phyloP scores from a whole-genome alignment of 2,888 invertebrate species.

The Dendrolimus pini region DNA sequence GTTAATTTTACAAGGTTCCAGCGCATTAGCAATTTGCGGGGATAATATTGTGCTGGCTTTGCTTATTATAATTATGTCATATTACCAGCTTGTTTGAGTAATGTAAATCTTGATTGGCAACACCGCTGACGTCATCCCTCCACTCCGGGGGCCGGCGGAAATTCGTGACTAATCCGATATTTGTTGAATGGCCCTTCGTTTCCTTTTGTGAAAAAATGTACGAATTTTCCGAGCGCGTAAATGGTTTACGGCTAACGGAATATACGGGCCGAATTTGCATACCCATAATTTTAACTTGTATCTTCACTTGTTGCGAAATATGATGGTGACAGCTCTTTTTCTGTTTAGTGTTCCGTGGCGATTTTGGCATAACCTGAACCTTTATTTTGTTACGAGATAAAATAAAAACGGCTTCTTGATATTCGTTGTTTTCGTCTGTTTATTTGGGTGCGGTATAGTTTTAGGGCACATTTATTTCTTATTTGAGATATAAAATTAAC shows the following conservation, averaged over 20 bases:
- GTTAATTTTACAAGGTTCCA: too few species aligned
- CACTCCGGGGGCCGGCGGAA: constrained; percentile 1
- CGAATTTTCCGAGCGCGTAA: constrained; percentile 4
- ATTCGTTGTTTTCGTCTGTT: too few species aligned
- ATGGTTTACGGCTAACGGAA: constrained; percentile 4
- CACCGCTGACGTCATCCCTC: background rate
- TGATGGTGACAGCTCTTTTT: background rate
- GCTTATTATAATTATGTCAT: background rate
- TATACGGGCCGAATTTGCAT: background rate
- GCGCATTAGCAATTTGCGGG: too few species aligned
- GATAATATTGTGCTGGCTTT: too few species aligned
- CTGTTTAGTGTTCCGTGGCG: too few species aligned
- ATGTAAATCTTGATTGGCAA: background rate
- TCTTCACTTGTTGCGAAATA: background rate
- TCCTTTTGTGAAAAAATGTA: constrained; percentile 4
- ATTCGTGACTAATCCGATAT: constrained; percentile 9
- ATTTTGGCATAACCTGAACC: too few species aligned
- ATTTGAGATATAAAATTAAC: too few species aligned
- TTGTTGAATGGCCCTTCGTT: constrained; percentile 7
- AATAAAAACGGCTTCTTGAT: too few species aligned
- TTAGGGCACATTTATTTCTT: too few species aligned
- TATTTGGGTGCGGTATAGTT: too few species aligned
- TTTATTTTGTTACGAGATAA: too few species aligned
- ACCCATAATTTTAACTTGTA: background rate
- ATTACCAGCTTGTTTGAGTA: background rate